phyloP scores from a whole-genome alignment of 1,140 invertebrate species.

The Lethrus apterus region DNA sequence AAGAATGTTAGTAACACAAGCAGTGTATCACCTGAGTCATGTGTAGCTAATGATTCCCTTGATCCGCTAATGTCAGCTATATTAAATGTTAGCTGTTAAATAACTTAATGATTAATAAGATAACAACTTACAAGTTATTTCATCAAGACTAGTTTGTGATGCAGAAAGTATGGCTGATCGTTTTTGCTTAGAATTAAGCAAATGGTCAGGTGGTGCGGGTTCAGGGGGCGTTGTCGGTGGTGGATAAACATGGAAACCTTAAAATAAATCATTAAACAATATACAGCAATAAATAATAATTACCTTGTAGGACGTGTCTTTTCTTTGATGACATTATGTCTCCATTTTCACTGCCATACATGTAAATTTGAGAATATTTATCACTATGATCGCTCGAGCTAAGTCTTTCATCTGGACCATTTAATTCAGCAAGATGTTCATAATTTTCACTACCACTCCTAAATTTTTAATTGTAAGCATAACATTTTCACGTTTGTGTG shows the following conservation, averaged over 20 bases:
- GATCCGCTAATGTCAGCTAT: conserved; percentile 70
- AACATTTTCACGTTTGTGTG: background rate
- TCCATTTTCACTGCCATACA: conserved; percentile 39
- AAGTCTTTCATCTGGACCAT: conserved; percentile 43
- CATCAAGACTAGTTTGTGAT: conserved; percentile 59
- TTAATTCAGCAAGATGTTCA: conserved; percentile 60
- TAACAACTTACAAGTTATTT: conserved; percentile 50
- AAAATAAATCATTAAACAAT: conserved; percentile 11
- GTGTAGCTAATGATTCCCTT: conserved; percentile 65
- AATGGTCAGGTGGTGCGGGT: conserved; percentile 70
- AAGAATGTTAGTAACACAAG: conserved; percentile 19
- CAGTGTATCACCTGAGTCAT: conserved; percentile 62
- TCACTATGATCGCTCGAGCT: conserved; percentile 63
- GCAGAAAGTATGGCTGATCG: conserved; percentile 41
- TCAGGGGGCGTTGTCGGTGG: conserved; percentile 73
- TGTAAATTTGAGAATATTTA: conserved; percentile 48
- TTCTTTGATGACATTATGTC: conserved; percentile 37
- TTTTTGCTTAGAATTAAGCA: conserved; percentile 26
- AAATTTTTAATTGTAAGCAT: conserved; percentile 26
- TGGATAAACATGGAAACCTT: conserved; percentile 75
- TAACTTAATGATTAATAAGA: background rate
- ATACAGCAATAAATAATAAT: background rate
- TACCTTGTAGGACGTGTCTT: conserved; percentile 29
- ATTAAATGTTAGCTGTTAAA: conserved; percentile 19
- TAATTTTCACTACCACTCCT: conserved; percentile 76